Percentiles rank a stretch among this genome's conserved stretches.
These are phyloP conservation scores for Itoplectis maculator DNA, from an alignment of 2,888 invertebrate genomes.

Conservation along the genomic window DNA sequence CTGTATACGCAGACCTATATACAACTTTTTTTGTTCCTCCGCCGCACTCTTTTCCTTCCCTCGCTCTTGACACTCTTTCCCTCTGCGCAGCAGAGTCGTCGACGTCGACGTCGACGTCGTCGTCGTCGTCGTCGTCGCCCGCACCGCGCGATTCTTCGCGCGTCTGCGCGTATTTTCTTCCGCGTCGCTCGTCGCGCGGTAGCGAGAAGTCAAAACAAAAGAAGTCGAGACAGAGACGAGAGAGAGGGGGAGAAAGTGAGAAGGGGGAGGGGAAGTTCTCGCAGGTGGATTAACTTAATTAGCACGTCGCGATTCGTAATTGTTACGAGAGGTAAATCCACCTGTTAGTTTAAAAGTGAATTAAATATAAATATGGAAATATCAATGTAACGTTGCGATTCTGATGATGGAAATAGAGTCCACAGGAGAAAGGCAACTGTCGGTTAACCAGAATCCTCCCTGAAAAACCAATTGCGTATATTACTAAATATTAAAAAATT, in stretches of 20 bases:
- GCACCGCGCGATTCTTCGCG: background rate
- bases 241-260: background rate
- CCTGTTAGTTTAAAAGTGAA: no score
- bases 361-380: no score
- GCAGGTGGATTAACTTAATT: slow-evolving; percentile 72
- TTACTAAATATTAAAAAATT: no score
- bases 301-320: slow-evolving; percentile 68
- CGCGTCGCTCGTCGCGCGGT: slow-evolving; percentile 18
- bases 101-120: slow-evolving; percentile 26
- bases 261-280: slow-evolving; percentile 16
- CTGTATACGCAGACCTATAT: slow-evolving; percentile 8
- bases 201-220: slow-evolving; percentile 17
- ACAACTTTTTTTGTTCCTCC: slow-evolving; percentile 21
- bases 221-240: background rate
- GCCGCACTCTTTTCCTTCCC: slow-evolving; percentile 22
- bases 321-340: no score
- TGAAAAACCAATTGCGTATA: no score
- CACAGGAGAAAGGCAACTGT: no score
- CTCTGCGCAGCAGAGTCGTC: no score
- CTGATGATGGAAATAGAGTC: no score
- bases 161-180: slow-evolving; percentile 13
- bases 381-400: no score
- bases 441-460: no score
- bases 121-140: slow-evolving; percentile 30
- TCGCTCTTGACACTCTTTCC: slow-evolving; percentile 49